Evolutionary conservation across 2,888 invertebrate species (phyloP), one percentile per base, ranked within the genome.

Genomic region (Trissonchulus latispiculum): DNA sequence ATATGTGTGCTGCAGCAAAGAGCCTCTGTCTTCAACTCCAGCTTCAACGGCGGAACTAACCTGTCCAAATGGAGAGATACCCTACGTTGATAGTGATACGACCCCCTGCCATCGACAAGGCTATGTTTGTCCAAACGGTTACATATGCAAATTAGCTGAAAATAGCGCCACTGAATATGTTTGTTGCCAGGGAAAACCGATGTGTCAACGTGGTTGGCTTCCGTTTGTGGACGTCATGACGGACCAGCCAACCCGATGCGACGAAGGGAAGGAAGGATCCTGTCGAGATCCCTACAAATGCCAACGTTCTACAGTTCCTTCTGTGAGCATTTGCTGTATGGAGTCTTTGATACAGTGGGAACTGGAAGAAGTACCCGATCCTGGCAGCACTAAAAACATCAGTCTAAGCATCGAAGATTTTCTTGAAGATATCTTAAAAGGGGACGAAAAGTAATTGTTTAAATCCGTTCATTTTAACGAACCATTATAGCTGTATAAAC

Each of bases 201-300:
- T 23, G 28, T 74, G 74, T 36, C 74, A 74, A 36, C 48, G 8
- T n/a, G 74, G 74, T 29, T 74, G 74, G 74, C 2, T 70, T 1
- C 72, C 74, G 3, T 72, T 37, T 31, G 18, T 74, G 2, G 64
- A 72, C 8, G 66, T 18, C 18, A 18, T 15, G 8, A 32, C 8
- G 8, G 66, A 64, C 28, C 32, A 64, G 31, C 66, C 66, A 64
- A 48, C 23, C 48, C 8, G 48, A 48, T 64, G 66, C 66, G 66
- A 64, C 66, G 8, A 15, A 15, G 48, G 8, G 8, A 48, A 48
- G 8, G 8, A 8, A 8, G 48, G 8, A 8, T 1, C 18, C 18
- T 64, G 71, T 1, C 67, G 72, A 18, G 33, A 15, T 23, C 74
- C 74, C n/a, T 74, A 74, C 71, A 73, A 37, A 61, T 74, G 74